Evolutionary conservation across 2,797 vertebrate genomes (phyloP).

Genomic region (Lagorchestes hirsutus): DNA sequence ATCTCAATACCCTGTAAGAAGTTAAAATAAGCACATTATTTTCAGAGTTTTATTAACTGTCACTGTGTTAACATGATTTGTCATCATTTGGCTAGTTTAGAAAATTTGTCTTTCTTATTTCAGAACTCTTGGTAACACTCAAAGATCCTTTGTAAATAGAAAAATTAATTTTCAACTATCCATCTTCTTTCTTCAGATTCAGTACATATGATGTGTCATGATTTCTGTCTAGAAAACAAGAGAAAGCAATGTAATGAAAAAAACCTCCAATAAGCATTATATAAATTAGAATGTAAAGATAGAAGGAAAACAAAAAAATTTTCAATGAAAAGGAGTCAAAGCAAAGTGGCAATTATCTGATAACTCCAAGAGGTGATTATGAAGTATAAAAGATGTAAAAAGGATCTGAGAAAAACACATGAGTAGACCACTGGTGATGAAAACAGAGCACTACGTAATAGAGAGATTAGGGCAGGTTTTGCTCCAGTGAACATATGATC

Average conservation of each 20-base stretch:
- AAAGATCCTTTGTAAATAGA: neutral
- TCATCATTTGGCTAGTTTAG: neutral
- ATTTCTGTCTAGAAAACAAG: neutral
- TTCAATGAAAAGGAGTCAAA: neutral
- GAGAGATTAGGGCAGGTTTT: neutral
- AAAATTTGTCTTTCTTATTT: neutral
- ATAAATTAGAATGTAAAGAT: neutral
- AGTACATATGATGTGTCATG: neutral
- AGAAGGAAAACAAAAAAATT: neutral
- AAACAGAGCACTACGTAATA: neutral
- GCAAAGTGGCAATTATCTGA: neutral
- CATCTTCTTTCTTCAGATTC: neutral
- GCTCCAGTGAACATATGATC: neutral
- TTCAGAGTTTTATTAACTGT: too few relatives aligned
- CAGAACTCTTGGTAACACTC: neutral
- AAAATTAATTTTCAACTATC: too few relatives aligned
- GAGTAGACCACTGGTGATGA: neutral
- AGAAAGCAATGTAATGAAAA: neutral
- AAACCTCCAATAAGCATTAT: neutral
- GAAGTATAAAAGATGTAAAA: neutral
- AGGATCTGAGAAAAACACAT: neutral
- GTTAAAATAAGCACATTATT: too few relatives aligned
- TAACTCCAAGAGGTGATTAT: neutral
- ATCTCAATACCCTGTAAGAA: too few relatives aligned
- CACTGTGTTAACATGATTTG: neutral